These are phyloP conservation scores for Acropternis orthonyx DNA, from an alignment of 2,797 vertebrate species.

Conservation along the genomic window DNA sequence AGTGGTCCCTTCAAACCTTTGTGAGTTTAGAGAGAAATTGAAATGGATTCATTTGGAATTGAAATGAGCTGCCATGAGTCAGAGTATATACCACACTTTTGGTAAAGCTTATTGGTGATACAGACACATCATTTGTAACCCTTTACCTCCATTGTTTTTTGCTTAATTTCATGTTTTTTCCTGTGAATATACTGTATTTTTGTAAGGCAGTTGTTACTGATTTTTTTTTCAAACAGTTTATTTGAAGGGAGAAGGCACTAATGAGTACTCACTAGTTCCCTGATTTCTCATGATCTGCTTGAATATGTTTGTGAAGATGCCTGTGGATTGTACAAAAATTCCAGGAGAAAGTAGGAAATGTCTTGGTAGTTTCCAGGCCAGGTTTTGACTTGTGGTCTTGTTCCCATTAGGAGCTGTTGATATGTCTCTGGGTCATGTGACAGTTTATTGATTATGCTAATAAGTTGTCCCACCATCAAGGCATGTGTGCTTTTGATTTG, in stretches of 20 bases:
- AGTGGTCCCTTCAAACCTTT: background rate
- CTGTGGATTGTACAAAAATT: background rate
- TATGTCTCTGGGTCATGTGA: background rate
- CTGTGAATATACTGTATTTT: background rate
- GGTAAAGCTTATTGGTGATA: background rate
- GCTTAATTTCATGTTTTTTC: background rate
- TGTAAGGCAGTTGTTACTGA: background rate
- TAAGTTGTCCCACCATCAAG: background rate
- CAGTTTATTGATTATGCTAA: constrained; percentile 5
- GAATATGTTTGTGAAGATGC: background rate
- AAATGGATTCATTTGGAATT: background rate
- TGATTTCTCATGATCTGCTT: background rate
- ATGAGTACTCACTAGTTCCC: background rate
- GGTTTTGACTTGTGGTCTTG: background rate
- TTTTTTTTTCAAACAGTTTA: background rate
- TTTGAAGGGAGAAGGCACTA: background rate
- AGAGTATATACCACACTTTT: background rate
- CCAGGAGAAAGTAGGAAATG: background rate
- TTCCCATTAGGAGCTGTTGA: background rate
- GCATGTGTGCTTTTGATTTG: background rate
- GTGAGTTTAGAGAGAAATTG: background rate
- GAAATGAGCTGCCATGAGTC: background rate
- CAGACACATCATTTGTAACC: background rate
- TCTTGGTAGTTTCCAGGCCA: background rate
- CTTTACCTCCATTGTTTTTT: background rate